Percentiles rank a stretch among this genome's conserved stretches.
phyloP scores from a whole-genome alignment of 2,888 invertebrate genomes.

The Coelopa pilipes region DNA sequence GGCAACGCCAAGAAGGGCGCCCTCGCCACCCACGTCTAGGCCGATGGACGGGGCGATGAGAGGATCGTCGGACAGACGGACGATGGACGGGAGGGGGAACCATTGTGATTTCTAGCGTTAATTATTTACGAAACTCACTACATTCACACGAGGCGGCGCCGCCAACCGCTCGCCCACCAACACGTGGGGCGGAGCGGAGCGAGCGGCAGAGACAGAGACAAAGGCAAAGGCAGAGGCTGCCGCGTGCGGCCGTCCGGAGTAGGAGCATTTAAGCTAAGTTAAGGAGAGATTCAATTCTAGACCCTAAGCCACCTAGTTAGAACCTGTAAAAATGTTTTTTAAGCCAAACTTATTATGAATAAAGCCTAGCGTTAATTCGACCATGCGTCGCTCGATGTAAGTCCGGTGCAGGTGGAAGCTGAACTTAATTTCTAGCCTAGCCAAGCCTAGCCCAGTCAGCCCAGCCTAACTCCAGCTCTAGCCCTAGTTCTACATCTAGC shows the following conservation, averaged over 20 bases:
- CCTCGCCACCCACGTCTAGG: slow-evolving; percentile 74
- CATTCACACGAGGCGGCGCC: slow-evolving; percentile 3
- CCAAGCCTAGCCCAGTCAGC: too few relatives aligned
- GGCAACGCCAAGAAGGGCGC: slow-evolving; percentile 68
- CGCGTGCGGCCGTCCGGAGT: background rate
- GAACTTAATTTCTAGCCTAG: too few relatives aligned
- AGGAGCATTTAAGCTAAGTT: background rate
- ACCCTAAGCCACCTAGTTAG: slow-evolving; percentile 28
- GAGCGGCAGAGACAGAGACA: too few relatives aligned
- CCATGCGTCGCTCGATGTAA: slow-evolving; percentile 8
- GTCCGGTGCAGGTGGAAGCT: too few relatives aligned
- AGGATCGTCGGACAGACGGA: slow-evolving; percentile 51
- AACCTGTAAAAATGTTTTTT: slow-evolving; percentile 37
- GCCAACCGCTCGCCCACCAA: too few relatives aligned
- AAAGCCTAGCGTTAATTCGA: slow-evolving; percentile 20
- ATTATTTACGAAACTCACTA: slow-evolving; percentile 57
- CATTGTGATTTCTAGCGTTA: slow-evolving; percentile 67
- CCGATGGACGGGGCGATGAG: slow-evolving; percentile 52
- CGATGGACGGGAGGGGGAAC: too few relatives aligned
- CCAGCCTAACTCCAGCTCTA: too few relatives aligned
- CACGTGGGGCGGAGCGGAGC: too few relatives aligned
- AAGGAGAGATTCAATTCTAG: background rate
- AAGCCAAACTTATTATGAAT: slow-evolving; percentile 28
- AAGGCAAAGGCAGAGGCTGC: too few relatives aligned
- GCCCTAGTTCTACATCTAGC: background rate